These are phyloP conservation scores for Rhodophaea formosa DNA, from an alignment of 2,888 invertebrate species.

Conservation along the genomic window DNA sequence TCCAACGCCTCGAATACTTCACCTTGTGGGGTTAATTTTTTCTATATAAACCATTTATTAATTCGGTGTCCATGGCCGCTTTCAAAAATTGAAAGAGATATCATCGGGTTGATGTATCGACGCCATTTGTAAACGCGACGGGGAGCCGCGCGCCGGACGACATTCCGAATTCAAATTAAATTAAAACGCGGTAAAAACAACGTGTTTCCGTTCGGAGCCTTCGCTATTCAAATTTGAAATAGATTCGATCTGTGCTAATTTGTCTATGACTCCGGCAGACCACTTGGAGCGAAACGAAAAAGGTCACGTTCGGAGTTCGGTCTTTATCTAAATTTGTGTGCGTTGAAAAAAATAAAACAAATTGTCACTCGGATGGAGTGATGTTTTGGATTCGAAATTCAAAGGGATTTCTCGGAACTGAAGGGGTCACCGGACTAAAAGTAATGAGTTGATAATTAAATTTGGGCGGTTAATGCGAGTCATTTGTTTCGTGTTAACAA, in stretches of 20 bases:
- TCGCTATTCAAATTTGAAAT: slow-evolving; percentile 62
- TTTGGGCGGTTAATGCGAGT: slow-evolving; percentile 49
- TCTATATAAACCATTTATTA: slow-evolving; percentile 58
- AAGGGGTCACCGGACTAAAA: slow-evolving; percentile 39
- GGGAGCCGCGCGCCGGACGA: slow-evolving; percentile 64
- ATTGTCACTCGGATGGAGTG: slow-evolving; percentile 31
- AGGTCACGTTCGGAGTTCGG: slow-evolving; percentile 27
- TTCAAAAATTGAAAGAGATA: slow-evolving; percentile 79
- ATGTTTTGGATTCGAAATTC: slow-evolving; percentile 25
- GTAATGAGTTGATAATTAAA: slow-evolving; percentile 60
- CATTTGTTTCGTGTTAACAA: slow-evolving; percentile 52
- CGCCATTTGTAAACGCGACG: slow-evolving; percentile 74
- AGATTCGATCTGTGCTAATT: slow-evolving; percentile 77
- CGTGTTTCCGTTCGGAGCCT: slow-evolving; percentile 65
- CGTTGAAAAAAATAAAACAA: slow-evolving; percentile 32
- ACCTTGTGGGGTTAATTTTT: slow-evolving; percentile 55
- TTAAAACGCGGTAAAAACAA: slow-evolving; percentile 78
- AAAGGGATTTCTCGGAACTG: slow-evolving; percentile 43
- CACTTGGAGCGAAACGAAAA: slow-evolving; percentile 30
- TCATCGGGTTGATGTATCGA: slow-evolving; percentile 77
- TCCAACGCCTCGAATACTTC: slow-evolving; percentile 50
- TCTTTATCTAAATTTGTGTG: slow-evolving; percentile 28
- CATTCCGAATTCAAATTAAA: slow-evolving; percentile 77
- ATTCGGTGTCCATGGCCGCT: slow-evolving; percentile 62
- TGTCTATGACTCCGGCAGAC: slow-evolving; percentile 65